A percentile compares a stretch with the other conserved stretches of the same genome.
These are phyloP conservation scores for Tenthredo distinguenda DNA, from an alignment of 2,888 invertebrate species.

Conservation along the genomic window DNA sequence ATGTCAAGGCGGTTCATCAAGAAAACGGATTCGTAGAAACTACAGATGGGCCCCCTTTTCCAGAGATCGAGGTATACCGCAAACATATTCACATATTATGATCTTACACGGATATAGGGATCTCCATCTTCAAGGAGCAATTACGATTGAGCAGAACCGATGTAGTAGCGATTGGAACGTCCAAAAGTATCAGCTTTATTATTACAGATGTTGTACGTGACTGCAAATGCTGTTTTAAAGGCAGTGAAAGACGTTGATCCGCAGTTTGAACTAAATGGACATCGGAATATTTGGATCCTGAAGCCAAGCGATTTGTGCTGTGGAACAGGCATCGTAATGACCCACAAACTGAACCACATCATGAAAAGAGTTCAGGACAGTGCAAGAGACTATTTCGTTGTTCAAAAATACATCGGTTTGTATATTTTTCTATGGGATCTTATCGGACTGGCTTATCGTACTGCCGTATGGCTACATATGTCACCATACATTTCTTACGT, in stretches of 20 bases:
- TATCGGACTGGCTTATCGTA: slow-evolving; percentile 44
- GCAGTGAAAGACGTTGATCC: slow-evolving; percentile 82
- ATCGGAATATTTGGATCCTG: slow-evolving; percentile 91
- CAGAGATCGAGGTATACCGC: slow-evolving; percentile 40
- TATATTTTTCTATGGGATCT: slow-evolving; percentile 56
- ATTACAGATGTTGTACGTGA: slow-evolving; percentile 30
- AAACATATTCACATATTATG: not conserved
- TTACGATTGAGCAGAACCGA: not conserved
- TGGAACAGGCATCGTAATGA: slow-evolving; percentile 89
- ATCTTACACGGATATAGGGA: not conserved
- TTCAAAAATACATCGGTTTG: slow-evolving; percentile 92
- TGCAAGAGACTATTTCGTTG: slow-evolving; percentile 83
- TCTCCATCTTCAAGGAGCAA: not conserved
- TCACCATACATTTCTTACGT: not conserved
- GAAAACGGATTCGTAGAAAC: slow-evolving; percentile 52
- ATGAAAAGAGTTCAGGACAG: slow-evolving; percentile 81
- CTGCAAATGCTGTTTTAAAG: slow-evolving; percentile 81
- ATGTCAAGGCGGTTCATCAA: slow-evolving; percentile 82
- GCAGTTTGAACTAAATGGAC: slow-evolving; percentile 86
- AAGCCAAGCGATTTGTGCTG: slow-evolving; percentile 89
- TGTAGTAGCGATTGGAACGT: not conserved
- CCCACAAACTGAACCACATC: slow-evolving; percentile 86
- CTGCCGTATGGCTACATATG: not conserved
- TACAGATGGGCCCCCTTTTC: slow-evolving; percentile 16
- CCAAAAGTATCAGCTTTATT: not conserved